Evolutionary conservation across 2,888 invertebrate genomes (phyloP), one percentile per base, ranked within the genome.

Genomic region (Oxytorus armatus): DNA sequence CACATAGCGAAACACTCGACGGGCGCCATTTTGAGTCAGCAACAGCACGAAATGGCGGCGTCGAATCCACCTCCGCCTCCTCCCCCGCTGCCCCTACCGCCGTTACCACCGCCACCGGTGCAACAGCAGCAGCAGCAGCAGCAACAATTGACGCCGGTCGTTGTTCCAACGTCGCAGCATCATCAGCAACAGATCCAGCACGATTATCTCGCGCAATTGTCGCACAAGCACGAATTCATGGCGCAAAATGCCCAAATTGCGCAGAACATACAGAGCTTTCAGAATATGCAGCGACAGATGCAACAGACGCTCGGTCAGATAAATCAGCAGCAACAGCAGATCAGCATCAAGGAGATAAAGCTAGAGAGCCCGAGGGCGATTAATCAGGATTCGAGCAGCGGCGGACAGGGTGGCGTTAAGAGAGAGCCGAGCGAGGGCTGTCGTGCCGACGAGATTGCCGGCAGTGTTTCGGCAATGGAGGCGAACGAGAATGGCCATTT

Each of bases 1-100:
- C 96, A 96, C 91, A 94, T 96, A 39, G 93, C 95, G 14, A 96
- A 96, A 88, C 96, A 96, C 89, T 94, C 94, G 85, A 93, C 93
- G 23, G 93, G 94, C 11, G 94, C 93, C 7, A 92, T 95, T 42
- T 92, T 93, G 80, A 92, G 92, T 77, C 93, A 93, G 76, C 92
- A 91, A 44, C 91, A 91, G 53, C 90, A 90, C 59, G 88, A 89
- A 14, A 85, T 91, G 74, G 49, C 84, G 0, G 10, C 75, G 11
- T 16, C 69, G 3, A 77, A 65, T 29, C 7, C 39, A 11, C 42
- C 61, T 3, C 47, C 63, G n/a, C 14, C 61, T 0, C 23, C 39
- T 5, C 66, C 65, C 11, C 36, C 66, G 14, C 18, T 33, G 4
- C 47, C 63, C 23, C 74, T 66, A 8, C 65, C 74, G 18, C 53